Base-by-base conservation (phyloP, 2,797 vertebrate species). In the Eulemur mongoz region DNA sequence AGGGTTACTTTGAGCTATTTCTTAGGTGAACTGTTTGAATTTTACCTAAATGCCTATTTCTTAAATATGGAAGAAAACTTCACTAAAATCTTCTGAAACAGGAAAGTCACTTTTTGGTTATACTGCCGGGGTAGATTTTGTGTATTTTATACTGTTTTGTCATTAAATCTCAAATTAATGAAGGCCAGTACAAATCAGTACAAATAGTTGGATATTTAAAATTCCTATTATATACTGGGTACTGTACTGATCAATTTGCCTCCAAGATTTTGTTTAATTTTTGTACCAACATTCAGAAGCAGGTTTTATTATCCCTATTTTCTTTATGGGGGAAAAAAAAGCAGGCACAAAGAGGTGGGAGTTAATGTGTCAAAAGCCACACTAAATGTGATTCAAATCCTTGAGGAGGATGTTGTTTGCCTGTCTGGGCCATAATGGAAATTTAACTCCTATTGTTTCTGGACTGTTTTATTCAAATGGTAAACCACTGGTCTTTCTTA, bases 21-120 rank as follows among this genome's bases (percentile, higher is more conserved):
- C 63, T 87, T 76, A 90, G 27, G 25, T 94, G 50, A 93, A 38
- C 32, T 93, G 52, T 81, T 96, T 70, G 27, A 67, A 85, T 83
- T 89, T 95, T 94, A 45, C 14, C 43, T 85, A 63, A 95, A 82
- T 92, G 6, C 13, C 22, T n/a, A 5, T 61, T 27, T 94, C 8
- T 79, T 78, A 80, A n/a, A 40, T 67, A 50, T 65, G n/a, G n/a
- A 93, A 12, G 18, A 43, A 83, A 65, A 67, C 5, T 27, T 57
- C 27, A 88, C n/a, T 79, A 78, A 97, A 82, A 54, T 92, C 67
- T 93, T 91, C 38, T 79, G 27, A 85, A 94, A 63, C 38, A 79
- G 23, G 88, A 94, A 83, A 22, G 25, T 84, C 14, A 50, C 35
- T 75, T 70, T 92, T 85, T 40, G 30, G 4, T 79, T 75, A 35